Conservation (phyloP, 2,797 vertebrate species). For the Agapornis canus region DNA sequence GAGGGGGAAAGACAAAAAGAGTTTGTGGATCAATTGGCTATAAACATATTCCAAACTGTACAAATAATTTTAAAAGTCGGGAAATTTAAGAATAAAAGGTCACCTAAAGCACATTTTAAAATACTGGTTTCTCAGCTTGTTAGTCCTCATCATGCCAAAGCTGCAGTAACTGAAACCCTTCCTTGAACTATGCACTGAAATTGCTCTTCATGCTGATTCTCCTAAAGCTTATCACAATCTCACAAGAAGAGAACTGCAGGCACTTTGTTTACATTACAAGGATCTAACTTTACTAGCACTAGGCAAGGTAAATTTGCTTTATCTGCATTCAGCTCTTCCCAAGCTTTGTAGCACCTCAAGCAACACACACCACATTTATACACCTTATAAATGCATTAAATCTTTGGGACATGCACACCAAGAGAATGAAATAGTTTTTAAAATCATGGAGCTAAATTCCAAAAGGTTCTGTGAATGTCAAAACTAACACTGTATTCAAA, state of each 20-base stretch:
- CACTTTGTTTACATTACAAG: neutral
- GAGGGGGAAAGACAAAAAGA: neutral
- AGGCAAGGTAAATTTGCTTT: neutral
- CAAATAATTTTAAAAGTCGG: neutral
- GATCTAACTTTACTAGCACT: neutral
- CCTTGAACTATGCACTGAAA: neutral
- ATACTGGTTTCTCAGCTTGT: neutral
- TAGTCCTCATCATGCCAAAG: neutral
- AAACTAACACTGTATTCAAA: neutral
- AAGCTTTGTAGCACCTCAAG: neutral
- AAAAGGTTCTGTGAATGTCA: neutral
- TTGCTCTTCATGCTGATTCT: neutral
- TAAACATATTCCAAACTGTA: neutral
- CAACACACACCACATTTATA: neutral
- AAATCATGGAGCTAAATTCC: neutral
- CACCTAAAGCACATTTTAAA: neutral
- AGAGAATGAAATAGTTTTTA: neutral
- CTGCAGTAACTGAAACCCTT: neutral
- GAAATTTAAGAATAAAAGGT: neutral
- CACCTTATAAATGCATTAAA: neutral
- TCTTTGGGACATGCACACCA: rapidly evolving
- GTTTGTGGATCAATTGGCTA: neutral
- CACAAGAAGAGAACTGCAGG: neutral
- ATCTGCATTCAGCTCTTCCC: neutral
- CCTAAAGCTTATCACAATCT: neutral